Evolutionary conservation across 2,888 invertebrate species (phyloP).

Genomic region (Saturnia japonica): DNA sequence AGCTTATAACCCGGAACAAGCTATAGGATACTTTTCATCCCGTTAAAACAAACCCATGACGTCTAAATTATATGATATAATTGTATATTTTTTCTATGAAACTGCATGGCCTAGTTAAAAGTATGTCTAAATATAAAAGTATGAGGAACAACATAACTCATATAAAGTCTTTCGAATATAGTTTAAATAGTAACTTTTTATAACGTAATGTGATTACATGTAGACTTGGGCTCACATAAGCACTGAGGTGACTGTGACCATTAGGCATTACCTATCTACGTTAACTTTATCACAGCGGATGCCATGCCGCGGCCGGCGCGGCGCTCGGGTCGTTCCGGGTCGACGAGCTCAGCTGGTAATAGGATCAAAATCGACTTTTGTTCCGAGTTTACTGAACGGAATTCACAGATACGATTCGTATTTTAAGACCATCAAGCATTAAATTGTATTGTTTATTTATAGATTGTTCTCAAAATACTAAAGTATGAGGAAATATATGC

Average conservation of each 20-base stretch:
- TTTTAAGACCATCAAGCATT: slow-evolving; percentile 26
- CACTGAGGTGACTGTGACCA: slow-evolving; percentile 32
- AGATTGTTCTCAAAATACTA: not conserved
- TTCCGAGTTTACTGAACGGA: slow-evolving; percentile 37
- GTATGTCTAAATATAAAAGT: no score
- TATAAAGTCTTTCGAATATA: not conserved
- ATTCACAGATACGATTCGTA: slow-evolving; percentile 30
- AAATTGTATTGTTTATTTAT: slow-evolving; percentile 1
- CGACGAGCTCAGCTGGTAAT: slow-evolving; percentile 38
- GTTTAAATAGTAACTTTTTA: not conserved
- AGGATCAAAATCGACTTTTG: slow-evolving; percentile 47
- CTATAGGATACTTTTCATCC: no score
- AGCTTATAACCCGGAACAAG: no score
- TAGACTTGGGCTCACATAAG: slow-evolving; percentile 21
- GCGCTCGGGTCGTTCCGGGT: slow-evolving; percentile 42
- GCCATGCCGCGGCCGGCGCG: no score
- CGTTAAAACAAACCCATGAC: no score
- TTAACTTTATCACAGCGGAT: slow-evolving; percentile 34
- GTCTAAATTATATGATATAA: no score
- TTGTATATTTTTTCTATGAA: no score
- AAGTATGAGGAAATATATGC: not conserved
- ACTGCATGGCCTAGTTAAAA: no score
- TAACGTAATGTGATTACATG: not conserved
- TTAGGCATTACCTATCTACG: no score
- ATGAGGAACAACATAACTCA: not conserved